Evolutionary conservation across 2,797 vertebrate genomes (phyloP).

Genomic region (Anabas testudineus): DNA sequence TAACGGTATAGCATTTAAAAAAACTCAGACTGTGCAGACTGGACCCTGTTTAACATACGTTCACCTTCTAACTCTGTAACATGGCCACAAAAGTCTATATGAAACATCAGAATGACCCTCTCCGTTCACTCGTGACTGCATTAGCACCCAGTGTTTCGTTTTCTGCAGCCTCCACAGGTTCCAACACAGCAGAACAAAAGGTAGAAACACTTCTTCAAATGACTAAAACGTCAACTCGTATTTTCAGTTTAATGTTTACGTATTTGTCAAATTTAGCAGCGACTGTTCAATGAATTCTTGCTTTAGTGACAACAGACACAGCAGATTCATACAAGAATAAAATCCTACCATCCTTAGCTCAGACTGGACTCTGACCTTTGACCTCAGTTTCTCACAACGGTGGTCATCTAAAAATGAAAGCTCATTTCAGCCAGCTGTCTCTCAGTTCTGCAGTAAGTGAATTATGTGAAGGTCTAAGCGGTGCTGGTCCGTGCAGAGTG

Average conservation of each 20-base stretch:
- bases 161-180: neutral
- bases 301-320: neutral
- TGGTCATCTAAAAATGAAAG: slow-evolving; percentile 2
- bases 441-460: slow-evolving; percentile 19
- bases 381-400: neutral
- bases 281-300: neutral
- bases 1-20: too few relatives aligned
- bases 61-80: too few relatives aligned
- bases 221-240: too few relatives aligned
- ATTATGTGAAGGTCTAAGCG: neutral
- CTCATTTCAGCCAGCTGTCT: slow-evolving; percentile 8
- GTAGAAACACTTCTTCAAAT: too few relatives aligned
- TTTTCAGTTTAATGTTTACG: neutral
- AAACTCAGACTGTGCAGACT: too few relatives aligned
- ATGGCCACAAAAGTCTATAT: too few relatives aligned
- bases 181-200: too few relatives aligned
- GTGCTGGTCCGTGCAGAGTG: neutral
- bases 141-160: too few relatives aligned
- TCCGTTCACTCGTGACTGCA: too few relatives aligned
- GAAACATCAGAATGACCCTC: too few relatives aligned
- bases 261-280: too few relatives aligned
- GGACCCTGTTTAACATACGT: too few relatives aligned
- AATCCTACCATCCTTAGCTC: neutral
- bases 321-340: neutral
- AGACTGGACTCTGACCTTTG: slow-evolving; percentile 14